Base-by-base conservation (phyloP, 1,140 invertebrate genomes). In the Ylistrum balloti region DNA sequence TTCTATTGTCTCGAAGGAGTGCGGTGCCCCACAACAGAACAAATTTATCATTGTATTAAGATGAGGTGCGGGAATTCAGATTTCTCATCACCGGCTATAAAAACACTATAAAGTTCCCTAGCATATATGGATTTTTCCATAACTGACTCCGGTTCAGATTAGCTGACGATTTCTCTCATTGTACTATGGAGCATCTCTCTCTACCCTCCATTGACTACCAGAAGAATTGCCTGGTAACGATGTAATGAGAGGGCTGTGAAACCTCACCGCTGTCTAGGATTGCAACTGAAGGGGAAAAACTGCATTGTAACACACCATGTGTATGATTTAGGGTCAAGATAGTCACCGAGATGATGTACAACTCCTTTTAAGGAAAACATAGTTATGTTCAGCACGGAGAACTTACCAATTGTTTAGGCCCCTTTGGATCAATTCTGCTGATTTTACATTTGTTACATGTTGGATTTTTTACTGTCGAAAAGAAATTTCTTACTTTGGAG, bases 71-170 rank as follows among this genome's bases (percentile, higher is more conserved):
- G 56, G 56, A 74, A 74, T 74, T 74, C 56, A 74, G 56, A 74
- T 74, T 74, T 74, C 56, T 74, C 22, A 74, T 74, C 56, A 74
- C 56, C 13, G 56, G 22, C 56, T 74, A 74, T 74, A 74, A 74
- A 74, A 74, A 74, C 56, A 74, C 20, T 74, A 74, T 74, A 74
- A 74, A 74, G 22, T n/a, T 28, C 17, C 56, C 56, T 28, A 74
- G 56, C 22, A 74, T 74, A 74, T 74, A 74, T 74, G 56, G 56
- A 74, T 74, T 74, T 74, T 74, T 74, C n/a, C 56, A 74, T 74
- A 74, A 74, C 56, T 74, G 56, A 74, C 56, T 74, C 56, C 22
- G 28, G 56, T 74, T 74, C 9, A 74, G 56, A 74, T 74, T 74
- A 74, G 56, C 56, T 28, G 22, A 28, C 56, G 28, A 28, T 74